Evolutionary conservation across 2,888 invertebrate species (phyloP).

Genomic region (Eucriotettix oculatus): DNA sequence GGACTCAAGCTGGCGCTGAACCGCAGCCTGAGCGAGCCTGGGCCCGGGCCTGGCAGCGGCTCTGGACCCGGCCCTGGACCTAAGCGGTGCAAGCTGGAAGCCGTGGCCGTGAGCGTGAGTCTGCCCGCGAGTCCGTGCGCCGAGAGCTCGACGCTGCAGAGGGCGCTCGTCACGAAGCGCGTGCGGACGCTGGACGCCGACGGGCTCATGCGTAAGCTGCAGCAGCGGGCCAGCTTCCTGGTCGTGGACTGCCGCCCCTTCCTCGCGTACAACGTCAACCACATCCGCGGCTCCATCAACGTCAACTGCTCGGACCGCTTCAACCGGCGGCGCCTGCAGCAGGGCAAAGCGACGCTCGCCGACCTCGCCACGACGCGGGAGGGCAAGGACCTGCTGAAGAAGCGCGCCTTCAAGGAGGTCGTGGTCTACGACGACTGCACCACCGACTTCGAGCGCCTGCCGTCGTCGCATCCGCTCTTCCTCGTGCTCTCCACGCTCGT

Average conservation of each 20-base stretch:
- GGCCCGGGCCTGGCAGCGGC: conserved; percentile 32
- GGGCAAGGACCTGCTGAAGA: conserved; percentile 41
- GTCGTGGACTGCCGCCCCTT: conserved; percentile 51
- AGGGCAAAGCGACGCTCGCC: conserved; percentile 44
- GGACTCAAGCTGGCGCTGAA: conserved; percentile 37
- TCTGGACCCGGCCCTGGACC: conserved; percentile 27
- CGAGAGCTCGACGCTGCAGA: conserved; percentile 34
- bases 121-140: conserved; percentile 26
- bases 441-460: conserved; percentile 39
- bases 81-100: conserved; percentile 38
- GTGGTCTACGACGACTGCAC: conserved; percentile 54
- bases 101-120: conserved; percentile 11
- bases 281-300: conserved; percentile 50
- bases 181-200: conserved; percentile 34
- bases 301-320: conserved; percentile 55
- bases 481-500: conserved; percentile 47
- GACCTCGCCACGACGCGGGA: conserved; percentile 46
- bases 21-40: conserved; percentile 37
- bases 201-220: conserved; percentile 31
- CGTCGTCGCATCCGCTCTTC: conserved; percentile 40
- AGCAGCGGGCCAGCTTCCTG: conserved; percentile 24
- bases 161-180: conserved; percentile 32
- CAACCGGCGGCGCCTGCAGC: conserved; percentile 45
- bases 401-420: conserved; percentile 37
- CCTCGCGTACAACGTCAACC: conserved; percentile 49